These are phyloP conservation scores for Drosophila sturtevanti DNA, from an alignment of 1,140 invertebrate genomes.

Conservation along the genomic window DNA sequence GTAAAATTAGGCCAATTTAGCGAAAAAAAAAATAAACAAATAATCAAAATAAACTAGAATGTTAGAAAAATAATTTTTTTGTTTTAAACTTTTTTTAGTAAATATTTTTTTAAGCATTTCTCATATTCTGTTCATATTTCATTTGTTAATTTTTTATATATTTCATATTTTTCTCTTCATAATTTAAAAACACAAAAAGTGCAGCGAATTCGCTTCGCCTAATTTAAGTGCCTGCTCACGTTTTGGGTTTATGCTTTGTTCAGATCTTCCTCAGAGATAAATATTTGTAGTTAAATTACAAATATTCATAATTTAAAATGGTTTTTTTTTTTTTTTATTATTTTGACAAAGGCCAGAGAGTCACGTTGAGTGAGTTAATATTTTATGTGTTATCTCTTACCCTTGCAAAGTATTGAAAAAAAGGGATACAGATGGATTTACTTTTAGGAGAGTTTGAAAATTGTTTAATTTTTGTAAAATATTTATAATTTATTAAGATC, in stretches of 20 bases:
- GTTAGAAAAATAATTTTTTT: neutral
- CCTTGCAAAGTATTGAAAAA: no score
- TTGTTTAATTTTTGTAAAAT: no score
- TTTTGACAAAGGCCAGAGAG: neutral
- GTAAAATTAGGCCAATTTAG: neutral
- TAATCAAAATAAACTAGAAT: neutral
- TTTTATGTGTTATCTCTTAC: neutral
- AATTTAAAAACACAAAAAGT: slow-evolving; percentile 40
- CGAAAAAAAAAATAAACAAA: neutral
- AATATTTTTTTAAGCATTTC: neutral
- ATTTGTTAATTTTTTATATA: slow-evolving; percentile 25
- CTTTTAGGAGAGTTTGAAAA: no score
- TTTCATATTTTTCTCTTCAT: neutral
- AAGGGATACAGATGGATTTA: neutral
- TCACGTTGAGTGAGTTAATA: neutral
- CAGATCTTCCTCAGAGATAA: slow-evolving; percentile 39
- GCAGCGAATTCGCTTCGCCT: slow-evolving; percentile 35
- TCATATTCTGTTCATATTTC: slow-evolving; percentile 2
- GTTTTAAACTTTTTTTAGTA: neutral
- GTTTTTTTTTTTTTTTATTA: neutral
- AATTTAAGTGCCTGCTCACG: slow-evolving; percentile 69
- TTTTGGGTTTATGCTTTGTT: slow-evolving; percentile 41
- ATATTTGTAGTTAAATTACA: slow-evolving; percentile 6
- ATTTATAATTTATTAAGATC: no score
- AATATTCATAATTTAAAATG: neutral